A percentile compares a stretch with the other conserved stretches of the same genome.
Evolutionary conservation across 1,140 invertebrate genomes (phyloP).

Genomic region (Cydia splendana): DNA sequence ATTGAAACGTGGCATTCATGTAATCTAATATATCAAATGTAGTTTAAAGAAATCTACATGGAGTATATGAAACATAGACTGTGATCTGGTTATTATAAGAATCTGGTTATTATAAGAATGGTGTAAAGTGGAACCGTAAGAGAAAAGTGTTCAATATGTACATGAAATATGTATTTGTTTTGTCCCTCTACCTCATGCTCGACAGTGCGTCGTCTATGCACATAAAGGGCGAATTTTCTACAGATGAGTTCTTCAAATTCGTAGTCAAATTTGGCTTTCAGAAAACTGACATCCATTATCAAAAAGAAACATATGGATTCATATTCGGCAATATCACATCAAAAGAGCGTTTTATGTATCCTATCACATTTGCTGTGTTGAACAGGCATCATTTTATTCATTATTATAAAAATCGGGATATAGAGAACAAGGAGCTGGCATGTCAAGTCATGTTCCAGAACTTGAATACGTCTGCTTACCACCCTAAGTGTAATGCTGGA

Average conservation of each 20-base stretch:
- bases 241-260: conserved; percentile 90
- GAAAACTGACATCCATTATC: conserved; percentile 93
- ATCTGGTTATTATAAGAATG: conserved; percentile 6
- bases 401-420: conserved; percentile 90
- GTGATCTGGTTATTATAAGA: conserved; percentile 9
- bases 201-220: conserved; percentile 52
- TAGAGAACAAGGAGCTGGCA: conserved; percentile 82
- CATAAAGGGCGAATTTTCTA: conserved; percentile 71
- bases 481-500: conserved; percentile 89
- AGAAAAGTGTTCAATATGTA: conserved; percentile 56
- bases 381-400: conserved; percentile 93
- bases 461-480: conserved; percentile 90
- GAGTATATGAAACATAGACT: neutral
- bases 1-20: neutral
- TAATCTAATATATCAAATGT: neutral
- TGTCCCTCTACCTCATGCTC: conserved; percentile 55
- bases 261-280: conserved; percentile 97
- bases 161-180: conserved; percentile 53
- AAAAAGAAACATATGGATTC: conserved; percentile 92
- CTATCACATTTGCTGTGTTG: conserved; percentile 92
- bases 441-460: conserved; percentile 93
- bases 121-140: neutral
- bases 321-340: conserved; percentile 97
- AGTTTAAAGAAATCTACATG: neutral
- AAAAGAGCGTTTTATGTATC: conserved; percentile 81